Evolutionary conservation across 1,140 invertebrate species (phyloP), one percentile per base, ranked within the genome.

Genomic region (Drosophila hydei): DNA sequence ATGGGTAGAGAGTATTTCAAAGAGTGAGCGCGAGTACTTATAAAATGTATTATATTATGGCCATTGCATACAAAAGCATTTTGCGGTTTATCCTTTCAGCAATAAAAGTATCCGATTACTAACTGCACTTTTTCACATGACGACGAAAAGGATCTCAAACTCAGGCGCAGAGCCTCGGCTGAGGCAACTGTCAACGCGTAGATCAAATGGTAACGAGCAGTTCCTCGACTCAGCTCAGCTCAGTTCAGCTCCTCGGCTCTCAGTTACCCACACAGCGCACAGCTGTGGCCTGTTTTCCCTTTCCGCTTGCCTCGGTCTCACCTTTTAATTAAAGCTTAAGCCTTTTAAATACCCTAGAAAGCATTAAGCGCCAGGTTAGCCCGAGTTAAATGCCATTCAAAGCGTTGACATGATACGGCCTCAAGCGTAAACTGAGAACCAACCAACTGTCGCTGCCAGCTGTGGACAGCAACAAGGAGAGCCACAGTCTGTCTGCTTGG

Each of bases 21-120:
- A 18, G 11, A 38, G 19, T 7, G 47, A 21, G 19, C 14, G 19
- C 27, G 16, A 52, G 36, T 60, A 67, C 77, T 54, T 77, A 76
- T 85, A 79, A 76, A 84, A 70, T 77, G 69, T 85, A 85, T 85
- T 77, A 79, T 79, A 71, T 60, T 74, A 68, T 79, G 76, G 65
- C 33, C 62, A 58, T 56, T 47, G 61, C 61, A 75, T 74, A 78
- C 73, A 71, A 73, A 55, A 85, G 69, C 80, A 79, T 71, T 88
- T 78, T 87, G 83, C 52, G 83, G 83, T 87, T 87, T 87, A 87
- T 87, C 75, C 83, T 88, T 87, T 87, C 83, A 88, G 83, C 83
- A 87, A 87, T 87, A 87, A 87, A 87, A 87, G 83, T 87, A 87
- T 87, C 83, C 83, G 83, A 87, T 87, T 87, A 87, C 83, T 74